Percentiles rank a stretch among this genome's conserved stretches.
These are phyloP conservation scores for Chaetophractus vellerosus DNA, from an alignment of 2,797 vertebrate genomes.

Conservation along the genomic window DNA sequence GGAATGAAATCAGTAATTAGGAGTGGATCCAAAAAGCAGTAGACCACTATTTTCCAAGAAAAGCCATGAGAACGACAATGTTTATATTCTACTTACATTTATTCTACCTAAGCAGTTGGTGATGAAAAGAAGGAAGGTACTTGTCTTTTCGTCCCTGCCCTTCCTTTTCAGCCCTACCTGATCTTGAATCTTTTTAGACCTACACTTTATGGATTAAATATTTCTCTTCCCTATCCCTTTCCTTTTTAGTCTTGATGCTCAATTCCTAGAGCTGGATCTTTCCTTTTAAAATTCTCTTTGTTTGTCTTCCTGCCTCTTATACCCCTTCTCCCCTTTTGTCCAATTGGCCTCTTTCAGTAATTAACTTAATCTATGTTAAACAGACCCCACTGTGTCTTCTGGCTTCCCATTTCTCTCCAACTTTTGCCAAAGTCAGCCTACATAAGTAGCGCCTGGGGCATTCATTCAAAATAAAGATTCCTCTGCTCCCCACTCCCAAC, in stretches of 20 bases:
- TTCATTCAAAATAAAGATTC: not conserved
- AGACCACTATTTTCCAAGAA: not conserved
- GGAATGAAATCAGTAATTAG: not conserved
- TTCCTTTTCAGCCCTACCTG: not conserved
- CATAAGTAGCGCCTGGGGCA: not conserved
- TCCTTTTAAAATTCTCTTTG: not conserved
- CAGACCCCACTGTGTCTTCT: not conserved
- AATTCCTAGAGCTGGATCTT: not conserved
- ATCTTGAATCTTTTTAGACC: not conserved
- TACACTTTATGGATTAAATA: not conserved
- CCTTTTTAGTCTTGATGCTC: not conserved
- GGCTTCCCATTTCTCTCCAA: not conserved
- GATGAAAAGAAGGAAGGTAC: accelerated
- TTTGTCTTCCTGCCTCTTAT: not conserved
- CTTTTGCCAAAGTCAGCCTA: not conserved
- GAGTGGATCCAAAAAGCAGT: not conserved
- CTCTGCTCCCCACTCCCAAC: not conserved
- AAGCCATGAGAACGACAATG: not conserved
- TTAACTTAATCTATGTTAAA: not conserved
- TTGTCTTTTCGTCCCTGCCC: not conserved
- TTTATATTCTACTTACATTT: not conserved
- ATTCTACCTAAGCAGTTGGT: not conserved
- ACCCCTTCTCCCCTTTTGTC: not conserved
- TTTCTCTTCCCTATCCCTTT: not conserved
- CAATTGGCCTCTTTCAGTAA: not conserved